Evolutionary conservation across 1,140 invertebrate species (phyloP).

Genomic region (Nymphalis io): DNA sequence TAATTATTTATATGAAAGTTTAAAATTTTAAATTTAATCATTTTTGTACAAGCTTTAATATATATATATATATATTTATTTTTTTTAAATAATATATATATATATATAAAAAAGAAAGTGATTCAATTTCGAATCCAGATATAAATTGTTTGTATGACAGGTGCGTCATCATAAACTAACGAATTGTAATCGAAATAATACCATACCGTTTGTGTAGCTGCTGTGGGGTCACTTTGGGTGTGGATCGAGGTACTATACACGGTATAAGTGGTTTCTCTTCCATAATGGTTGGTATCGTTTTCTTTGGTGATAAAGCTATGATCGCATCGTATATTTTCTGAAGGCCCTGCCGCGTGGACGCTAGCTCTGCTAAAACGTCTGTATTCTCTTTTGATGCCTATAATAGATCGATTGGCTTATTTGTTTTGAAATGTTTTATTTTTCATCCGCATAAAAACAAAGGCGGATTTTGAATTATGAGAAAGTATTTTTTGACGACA

Average conservation of each 20-base stretch:
- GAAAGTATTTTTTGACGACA: too few species aligned
- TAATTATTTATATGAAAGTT: too few species aligned
- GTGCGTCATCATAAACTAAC: too few species aligned
- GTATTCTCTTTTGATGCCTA: constrained; percentile 83
- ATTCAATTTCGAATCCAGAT: too few species aligned
- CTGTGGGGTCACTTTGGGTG: constrained; percentile 68
- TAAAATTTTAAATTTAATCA: too few species aligned
- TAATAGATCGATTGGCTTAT: constrained; percentile 14
- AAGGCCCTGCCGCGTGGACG: constrained; percentile 78
- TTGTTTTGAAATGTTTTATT: background rate
- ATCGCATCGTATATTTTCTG: constrained; percentile 83
- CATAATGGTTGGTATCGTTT: constrained; percentile 78
- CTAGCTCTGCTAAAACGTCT: constrained; percentile 67
- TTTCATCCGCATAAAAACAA: too few species aligned
- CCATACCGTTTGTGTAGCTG: constrained; percentile 70
- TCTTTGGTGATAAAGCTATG: constrained; percentile 81
- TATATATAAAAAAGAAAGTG: too few species aligned
- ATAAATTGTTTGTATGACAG: too few species aligned
- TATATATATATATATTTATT: too few species aligned
- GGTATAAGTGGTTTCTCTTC: constrained; percentile 64
- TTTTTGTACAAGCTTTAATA: too few species aligned
- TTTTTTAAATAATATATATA: too few species aligned
- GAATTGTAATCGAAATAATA: constrained; percentile 6
- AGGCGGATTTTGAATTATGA: too few species aligned
- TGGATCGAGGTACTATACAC: constrained; percentile 59